phyloP scores from a whole-genome alignment of 2,797 vertebrate genomes.

The Phrynocephalus guinanensis region DNA sequence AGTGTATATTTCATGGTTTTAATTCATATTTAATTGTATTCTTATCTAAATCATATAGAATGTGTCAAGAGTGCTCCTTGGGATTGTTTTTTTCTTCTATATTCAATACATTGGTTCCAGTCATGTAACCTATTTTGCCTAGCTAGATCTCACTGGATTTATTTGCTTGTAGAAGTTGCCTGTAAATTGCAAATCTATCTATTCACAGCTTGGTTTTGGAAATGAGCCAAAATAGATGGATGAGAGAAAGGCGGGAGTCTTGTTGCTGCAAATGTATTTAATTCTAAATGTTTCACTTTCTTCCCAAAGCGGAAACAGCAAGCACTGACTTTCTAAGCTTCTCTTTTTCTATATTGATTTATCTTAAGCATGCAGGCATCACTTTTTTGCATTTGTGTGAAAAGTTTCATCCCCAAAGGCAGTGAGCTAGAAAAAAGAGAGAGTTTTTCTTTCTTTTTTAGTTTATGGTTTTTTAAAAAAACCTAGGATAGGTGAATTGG shows the following conservation, averaged over 20 bases:
- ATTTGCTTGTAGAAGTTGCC: background rate
- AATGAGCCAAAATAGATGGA: background rate
- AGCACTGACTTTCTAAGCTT: background rate
- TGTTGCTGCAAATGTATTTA: background rate
- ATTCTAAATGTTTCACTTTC: constrained; percentile 23
- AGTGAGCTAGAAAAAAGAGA: background rate
- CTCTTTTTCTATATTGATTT: constrained; percentile 1
- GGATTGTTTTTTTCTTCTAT: background rate
- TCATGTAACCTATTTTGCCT: background rate
- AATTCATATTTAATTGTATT: background rate
- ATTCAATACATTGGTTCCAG: background rate
- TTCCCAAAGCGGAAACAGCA: background rate
- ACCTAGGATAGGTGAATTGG: background rate
- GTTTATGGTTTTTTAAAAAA: too few species aligned
- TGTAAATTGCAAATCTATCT: background rate
- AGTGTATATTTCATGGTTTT: background rate
- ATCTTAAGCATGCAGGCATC: background rate
- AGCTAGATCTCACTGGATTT: background rate
- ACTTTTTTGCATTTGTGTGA: background rate
- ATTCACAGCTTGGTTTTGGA: background rate
- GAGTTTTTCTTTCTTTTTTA: too few species aligned
- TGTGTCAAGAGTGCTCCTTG: background rate
- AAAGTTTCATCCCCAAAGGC: background rate
- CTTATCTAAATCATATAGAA: background rate
- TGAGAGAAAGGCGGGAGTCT: constrained; percentile 1